Evolutionary conservation across 2,797 vertebrate species (phyloP).

Genomic region (Lepilemur ruficaudatus): DNA sequence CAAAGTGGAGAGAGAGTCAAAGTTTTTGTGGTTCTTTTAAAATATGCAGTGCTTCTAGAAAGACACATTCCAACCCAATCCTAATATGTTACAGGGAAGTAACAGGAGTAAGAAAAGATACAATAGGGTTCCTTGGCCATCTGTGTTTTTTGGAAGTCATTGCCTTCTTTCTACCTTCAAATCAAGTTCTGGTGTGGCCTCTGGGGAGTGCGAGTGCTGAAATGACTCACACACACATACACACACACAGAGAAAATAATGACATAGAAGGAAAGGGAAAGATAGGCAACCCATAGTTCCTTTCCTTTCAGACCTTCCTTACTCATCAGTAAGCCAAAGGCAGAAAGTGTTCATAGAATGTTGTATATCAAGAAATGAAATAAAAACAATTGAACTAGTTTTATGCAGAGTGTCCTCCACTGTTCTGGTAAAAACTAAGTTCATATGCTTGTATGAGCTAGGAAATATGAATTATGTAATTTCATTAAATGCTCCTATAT

Average conservation of each 20-base stretch:
- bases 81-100: neutral
- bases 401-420: neutral
- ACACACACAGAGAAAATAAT: neutral
- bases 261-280: neutral
- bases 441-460: neutral
- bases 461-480: constrained; percentile 8
- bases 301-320: neutral
- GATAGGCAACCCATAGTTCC: neutral
- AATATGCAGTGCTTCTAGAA: neutral
- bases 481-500: constrained; percentile 31
- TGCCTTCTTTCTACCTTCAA: neutral
- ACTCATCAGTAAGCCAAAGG: neutral
- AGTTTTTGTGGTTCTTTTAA: constrained; percentile 18
- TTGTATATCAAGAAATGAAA: neutral
- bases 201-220: neutral
- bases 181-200: neutral
- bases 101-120: neutral
- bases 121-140: neutral
- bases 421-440: constrained; percentile 35
- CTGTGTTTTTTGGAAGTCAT: neutral
- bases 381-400: neutral
- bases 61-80: neutral
- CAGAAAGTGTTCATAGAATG: neutral
- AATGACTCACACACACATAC: neutral
- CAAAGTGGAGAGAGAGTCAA: neutral